These are phyloP conservation scores for Campoletis raptor DNA, from an alignment of 2,888 invertebrate species.

Conservation along the genomic window DNA sequence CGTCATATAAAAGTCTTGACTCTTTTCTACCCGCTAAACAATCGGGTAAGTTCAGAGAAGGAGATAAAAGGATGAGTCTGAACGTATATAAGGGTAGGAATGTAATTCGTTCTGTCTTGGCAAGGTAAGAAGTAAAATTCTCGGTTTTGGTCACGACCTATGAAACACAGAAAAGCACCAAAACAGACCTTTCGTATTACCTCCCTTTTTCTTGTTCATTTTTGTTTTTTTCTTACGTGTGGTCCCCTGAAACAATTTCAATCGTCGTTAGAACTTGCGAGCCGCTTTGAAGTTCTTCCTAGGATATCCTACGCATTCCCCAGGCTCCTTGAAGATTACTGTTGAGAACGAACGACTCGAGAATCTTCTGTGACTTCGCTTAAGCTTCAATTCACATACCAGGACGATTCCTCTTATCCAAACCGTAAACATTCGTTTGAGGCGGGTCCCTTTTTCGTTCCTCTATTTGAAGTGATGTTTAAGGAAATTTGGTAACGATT, in stretches of 20 bases:
- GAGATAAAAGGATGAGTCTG: constrained; percentile 31
- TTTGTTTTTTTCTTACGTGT: constrained; percentile 62
- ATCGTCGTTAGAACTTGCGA: constrained; percentile 76
- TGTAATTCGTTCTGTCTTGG: constrained; percentile 79
- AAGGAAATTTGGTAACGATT: neutral
- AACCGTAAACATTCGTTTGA: constrained; percentile 67
- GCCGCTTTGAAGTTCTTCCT: constrained; percentile 81
- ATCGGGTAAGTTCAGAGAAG: neutral
- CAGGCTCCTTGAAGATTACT: constrained; percentile 27
- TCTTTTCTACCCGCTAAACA: neutral
- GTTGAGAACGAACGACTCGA: constrained; percentile 27
- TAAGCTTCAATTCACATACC: constrained; percentile 56
- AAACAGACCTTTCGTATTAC: constrained; percentile 21
- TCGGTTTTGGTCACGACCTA: constrained; percentile 73
- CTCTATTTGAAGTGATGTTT: neutral
- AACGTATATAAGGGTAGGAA: constrained; percentile 75
- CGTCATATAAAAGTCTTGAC: neutral
- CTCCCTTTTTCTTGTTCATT: constrained; percentile 54
- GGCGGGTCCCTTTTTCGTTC: constrained; percentile 10
- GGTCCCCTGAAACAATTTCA: constrained; percentile 82
- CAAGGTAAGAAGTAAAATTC: constrained; percentile 76
- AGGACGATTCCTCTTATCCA: constrained; percentile 58
- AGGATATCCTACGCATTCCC: constrained; percentile 80
- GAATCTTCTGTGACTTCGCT: constrained; percentile 21
- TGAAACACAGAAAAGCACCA: constrained; percentile 33